Conservation (phyloP, 1,140 invertebrate genomes). For the Brachionus rubens region DNA sequence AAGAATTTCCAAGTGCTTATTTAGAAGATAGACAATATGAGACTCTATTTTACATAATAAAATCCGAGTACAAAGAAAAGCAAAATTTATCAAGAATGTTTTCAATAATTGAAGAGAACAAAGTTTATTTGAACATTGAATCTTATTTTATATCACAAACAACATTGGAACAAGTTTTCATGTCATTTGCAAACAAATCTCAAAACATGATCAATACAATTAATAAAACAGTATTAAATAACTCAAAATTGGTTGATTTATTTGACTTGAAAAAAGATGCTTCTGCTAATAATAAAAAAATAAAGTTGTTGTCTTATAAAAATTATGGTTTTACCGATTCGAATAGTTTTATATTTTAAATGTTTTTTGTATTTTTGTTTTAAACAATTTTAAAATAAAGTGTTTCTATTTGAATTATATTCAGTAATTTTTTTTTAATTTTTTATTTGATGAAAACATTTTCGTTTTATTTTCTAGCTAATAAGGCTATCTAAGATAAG, state of each 20-base stretch:
- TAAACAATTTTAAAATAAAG: no score
- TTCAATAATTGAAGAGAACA: constrained; percentile 29
- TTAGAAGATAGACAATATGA: constrained; percentile 31
- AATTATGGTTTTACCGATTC: constrained; percentile 23
- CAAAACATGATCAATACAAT: constrained; percentile 7
- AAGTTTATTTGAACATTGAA: constrained; percentile 24
- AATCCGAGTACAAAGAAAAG: not conserved
- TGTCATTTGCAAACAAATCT: constrained; percentile 44
- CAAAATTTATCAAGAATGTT: constrained; percentile 40
- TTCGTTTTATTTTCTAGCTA: no score
- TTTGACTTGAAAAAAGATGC: not conserved
- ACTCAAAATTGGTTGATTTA: constrained; percentile 15
- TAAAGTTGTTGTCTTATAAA: constrained; percentile 29
- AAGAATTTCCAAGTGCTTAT: not conserved
- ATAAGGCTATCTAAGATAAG: no score
- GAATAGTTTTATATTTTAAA: constrained; percentile 21
- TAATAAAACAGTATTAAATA: constrained; percentile 6
- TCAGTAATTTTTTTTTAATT: no score
- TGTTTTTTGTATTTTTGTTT: not conserved
- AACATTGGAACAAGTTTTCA: constrained; percentile 47
- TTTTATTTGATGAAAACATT: no score
- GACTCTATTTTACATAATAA: constrained; percentile 32
- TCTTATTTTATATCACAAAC: constrained; percentile 43
- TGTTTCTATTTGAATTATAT: no score
- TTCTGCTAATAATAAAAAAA: not conserved